Percentiles rank a stretch among this genome's conserved stretches.
phyloP scores from a whole-genome alignment of 2,113 vertebrate genomes.

The Megaceryle maxima region DNA sequence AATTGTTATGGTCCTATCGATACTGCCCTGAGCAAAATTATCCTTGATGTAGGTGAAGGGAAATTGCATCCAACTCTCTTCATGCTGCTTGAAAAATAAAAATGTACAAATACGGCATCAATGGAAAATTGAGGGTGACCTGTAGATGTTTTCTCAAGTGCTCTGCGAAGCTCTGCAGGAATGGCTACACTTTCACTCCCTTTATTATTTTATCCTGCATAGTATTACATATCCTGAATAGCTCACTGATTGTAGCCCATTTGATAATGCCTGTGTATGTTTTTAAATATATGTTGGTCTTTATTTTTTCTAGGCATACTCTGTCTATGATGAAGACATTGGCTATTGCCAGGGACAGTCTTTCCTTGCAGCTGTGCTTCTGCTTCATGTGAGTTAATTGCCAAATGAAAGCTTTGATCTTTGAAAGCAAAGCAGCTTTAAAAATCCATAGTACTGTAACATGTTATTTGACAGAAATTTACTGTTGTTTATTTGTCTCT shows the following conservation, averaged over 20 bases:
- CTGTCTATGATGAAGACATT: conserved; percentile 98
- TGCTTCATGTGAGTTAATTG: conserved; percentile 91
- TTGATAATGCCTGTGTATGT: not conserved
- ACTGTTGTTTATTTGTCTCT: not conserved
- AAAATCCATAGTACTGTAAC: not conserved
- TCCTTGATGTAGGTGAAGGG: not conserved
- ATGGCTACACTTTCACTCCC: not conserved
- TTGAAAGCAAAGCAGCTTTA: not conserved
- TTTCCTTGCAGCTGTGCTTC: conserved; percentile 94
- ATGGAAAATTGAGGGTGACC: not conserved
- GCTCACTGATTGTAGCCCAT: not conserved
- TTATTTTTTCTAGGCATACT: conserved; percentile 86
- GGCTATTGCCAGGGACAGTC: conserved; percentile 98
- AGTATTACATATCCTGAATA: not conserved
- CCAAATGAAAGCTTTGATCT: not conserved
- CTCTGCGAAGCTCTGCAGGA: not conserved
- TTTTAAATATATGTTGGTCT: not conserved
- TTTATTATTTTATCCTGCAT: not conserved
- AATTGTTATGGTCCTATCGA: rapidly evolving
- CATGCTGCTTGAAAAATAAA: not conserved
- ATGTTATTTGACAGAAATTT: conserved; percentile 4
- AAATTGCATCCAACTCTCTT: not conserved
- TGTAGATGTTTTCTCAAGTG: not conserved
- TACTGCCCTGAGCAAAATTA: not conserved
- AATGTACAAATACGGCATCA: too few relatives aligned